These are phyloP conservation scores for Xestobium rufovillosum DNA, from an alignment of 2,888 invertebrate genomes.

Conservation along the genomic window DNA sequence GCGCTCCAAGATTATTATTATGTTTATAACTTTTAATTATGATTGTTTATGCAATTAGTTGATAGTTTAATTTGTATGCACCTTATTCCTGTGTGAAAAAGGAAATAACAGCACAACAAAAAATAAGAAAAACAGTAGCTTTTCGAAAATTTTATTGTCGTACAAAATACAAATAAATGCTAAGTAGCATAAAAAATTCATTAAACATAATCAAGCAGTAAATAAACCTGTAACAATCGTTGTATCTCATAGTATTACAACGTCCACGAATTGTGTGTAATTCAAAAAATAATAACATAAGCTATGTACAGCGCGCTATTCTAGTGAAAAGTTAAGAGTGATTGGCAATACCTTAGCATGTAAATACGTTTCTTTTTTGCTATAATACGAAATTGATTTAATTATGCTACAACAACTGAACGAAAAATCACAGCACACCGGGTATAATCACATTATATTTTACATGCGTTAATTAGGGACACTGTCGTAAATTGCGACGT, in stretches of 20 bases:
- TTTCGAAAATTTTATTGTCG: constrained; percentile 30
- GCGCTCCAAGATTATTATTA: constrained; percentile 16
- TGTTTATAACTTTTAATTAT: constrained; percentile 11
- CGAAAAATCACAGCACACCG: constrained; percentile 29
- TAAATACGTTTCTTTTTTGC: not conserved
- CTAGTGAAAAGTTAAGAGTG: constrained; percentile 18
- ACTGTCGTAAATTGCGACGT: constrained; percentile 21
- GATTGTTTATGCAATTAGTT: constrained; percentile 3
- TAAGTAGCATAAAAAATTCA: constrained; percentile 35
- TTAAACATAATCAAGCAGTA: constrained; percentile 30
- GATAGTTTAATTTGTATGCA: constrained; percentile 19
- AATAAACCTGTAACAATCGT: constrained; percentile 12
- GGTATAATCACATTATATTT: constrained; percentile 30
- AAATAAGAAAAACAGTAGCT: constrained; percentile 29
- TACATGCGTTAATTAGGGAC: constrained; percentile 25
- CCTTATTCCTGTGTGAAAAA: constrained; percentile 28
- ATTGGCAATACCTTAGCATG: constrained; percentile 15
- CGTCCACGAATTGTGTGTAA: constrained; percentile 8
- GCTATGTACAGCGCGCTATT: constrained; percentile 23
- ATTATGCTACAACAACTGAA: not conserved
- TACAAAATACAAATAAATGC: constrained; percentile 24
- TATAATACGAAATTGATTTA: constrained; percentile 4
- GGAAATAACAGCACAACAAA: constrained; percentile 25
- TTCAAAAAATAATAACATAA: constrained; percentile 22
- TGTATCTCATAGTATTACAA: not conserved